Percentiles rank a stretch among this genome's conserved stretches.
These are phyloP conservation scores for Parauchenoglanis ngamensis DNA, from an alignment of 2,797 vertebrate species.

Conservation along the genomic window DNA sequence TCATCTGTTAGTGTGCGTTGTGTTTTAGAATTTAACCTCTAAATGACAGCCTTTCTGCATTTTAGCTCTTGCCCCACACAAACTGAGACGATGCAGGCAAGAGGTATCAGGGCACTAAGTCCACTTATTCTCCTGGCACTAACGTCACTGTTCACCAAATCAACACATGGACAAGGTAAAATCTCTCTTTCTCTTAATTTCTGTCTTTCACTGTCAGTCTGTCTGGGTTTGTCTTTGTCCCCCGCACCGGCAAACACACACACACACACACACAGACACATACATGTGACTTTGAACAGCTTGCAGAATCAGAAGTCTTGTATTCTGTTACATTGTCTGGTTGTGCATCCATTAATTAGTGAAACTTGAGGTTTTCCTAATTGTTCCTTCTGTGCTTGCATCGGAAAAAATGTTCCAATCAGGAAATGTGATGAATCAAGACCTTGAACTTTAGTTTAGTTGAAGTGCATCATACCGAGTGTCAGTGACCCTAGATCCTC, in stretches of 20 bases:
- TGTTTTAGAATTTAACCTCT: not conserved
- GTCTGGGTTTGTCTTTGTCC: not conserved
- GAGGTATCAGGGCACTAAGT: slow-evolving; percentile 6
- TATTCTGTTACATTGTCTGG: slow-evolving; percentile 30
- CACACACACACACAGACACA: not conserved
- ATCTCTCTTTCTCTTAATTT: not conserved
- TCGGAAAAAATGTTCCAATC: not conserved
- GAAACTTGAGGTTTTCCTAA: slow-evolving; percentile 12
- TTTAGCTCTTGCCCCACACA: slow-evolving; percentile 18
- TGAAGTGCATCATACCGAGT: not conserved
- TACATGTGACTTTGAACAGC: slow-evolving; percentile 18
- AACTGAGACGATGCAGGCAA: slow-evolving; percentile 45
- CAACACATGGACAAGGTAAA: slow-evolving; percentile 48
- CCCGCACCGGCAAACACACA: not conserved
- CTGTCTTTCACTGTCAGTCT: not conserved
- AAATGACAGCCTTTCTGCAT: not conserved
- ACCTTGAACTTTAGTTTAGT: not conserved
- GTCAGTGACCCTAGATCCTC: not conserved
- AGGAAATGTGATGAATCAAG: not conserved
- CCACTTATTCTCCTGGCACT: slow-evolving; percentile 40
- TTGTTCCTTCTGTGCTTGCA: slow-evolving; percentile 23
- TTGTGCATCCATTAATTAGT: slow-evolving; percentile 41
- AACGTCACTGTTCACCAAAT: slow-evolving; percentile 28
- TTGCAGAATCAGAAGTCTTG: not conserved
- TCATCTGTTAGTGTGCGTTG: not conserved